Evolutionary conservation across 2,888 invertebrate genomes (phyloP).

Genomic region (Podotricha telesiphe): DNA sequence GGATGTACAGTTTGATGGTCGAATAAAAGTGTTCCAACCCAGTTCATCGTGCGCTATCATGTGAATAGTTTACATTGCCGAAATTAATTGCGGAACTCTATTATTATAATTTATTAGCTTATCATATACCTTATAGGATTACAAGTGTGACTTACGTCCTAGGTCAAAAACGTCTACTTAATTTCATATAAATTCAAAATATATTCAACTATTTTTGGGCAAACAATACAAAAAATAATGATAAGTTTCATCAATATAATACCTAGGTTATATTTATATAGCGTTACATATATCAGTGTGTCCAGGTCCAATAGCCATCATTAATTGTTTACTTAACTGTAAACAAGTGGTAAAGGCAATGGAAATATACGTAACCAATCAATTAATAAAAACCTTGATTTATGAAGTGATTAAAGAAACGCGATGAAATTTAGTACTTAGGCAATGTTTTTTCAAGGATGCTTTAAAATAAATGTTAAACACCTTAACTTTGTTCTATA

Average conservation of each 20-base stretch:
- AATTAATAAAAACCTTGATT: constrained; percentile 37
- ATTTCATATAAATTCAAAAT: too few species aligned
- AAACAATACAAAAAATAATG: too few species aligned
- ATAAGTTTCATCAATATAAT: neutral
- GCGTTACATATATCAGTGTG: neutral
- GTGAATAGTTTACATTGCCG: constrained; percentile 51
- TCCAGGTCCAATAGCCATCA: constrained; percentile 1
- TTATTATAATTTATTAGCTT: constrained; percentile 51
- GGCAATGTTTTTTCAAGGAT: constrained; percentile 11
- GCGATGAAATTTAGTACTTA: constrained; percentile 9
- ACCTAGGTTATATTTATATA: neutral
- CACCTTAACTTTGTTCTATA: neutral
- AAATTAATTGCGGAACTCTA: constrained; percentile 63
- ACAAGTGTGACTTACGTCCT: too few species aligned
- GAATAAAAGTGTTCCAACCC: constrained; percentile 71
- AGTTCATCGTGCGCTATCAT: constrained; percentile 60
- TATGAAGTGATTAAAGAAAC: constrained; percentile 36
- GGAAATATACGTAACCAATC: constrained; percentile 23
- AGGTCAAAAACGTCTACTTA: too few species aligned
- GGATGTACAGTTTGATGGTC: constrained; percentile 55
- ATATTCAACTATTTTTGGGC: neutral
- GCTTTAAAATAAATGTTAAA: neutral
- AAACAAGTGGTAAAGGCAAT: constrained; percentile 11
- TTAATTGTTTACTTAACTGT: constrained; percentile 20
- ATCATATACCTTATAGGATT: constrained; percentile 23